Evolutionary conservation across 1,140 invertebrate genomes (phyloP), one percentile per base, ranked within the genome.

Genomic region (Frieseomelitta varia): DNA sequence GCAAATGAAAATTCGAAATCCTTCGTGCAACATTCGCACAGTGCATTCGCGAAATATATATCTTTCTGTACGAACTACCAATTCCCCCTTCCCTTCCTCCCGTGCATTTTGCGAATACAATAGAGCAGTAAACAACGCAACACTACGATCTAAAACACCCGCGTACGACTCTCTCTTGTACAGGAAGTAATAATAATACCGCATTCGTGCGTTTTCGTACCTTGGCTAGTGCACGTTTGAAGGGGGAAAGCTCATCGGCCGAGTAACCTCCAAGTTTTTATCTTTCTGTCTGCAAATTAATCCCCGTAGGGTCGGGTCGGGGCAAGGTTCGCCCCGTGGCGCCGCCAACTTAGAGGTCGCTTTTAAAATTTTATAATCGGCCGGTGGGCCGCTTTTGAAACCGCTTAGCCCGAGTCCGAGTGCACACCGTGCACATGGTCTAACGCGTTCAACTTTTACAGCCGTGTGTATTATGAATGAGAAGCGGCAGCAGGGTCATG

Each of bases 381-480:
- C 17, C 39, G 27, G 61, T 10, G 17, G 53, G 55, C 15, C 14
- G 72, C 81, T 87, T 87, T 87, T 74, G 58, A 56, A 77, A 73
- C 21, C 55, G 81, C 30, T 63, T 79, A 47, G 39, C 39, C 39
- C 39, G 39, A 6, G 81, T 84, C 86, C 74, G 34, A 71, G 63
- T 56, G 85, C 79, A 30, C 61, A 30, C 15, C 51, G 34, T n/a
- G 65, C 79, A 24, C 68, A 72, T 58, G 87, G 55, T 67, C 12
- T 61, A 17, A 80, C 71, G 67, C 72, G 78, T 24, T 81, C 34
- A 85, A 88, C 82, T 88, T 88, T 88, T 88, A 74, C 65, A 77
- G 71, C 30, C 58, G 86, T 30, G 79, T 90, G 84, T 84, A 90
- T 90, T 90, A 90, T 90, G 89, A 90, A 90, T 82, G 89, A 90